Evolutionary conservation across 2,113 vertebrate genomes (phyloP).

Genomic region (Indicator indicator): DNA sequence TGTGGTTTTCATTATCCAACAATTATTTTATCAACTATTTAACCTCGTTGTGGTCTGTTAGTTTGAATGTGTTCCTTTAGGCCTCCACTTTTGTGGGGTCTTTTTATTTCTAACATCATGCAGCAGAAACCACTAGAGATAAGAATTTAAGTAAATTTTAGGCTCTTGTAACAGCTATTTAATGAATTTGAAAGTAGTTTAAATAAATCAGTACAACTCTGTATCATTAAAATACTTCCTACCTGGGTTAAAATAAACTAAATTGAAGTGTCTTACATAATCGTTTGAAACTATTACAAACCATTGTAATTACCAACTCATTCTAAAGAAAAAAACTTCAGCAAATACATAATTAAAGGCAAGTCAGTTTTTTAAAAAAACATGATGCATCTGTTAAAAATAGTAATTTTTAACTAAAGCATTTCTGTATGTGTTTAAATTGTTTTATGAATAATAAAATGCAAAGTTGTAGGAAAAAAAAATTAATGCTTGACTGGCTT

Average conservation of each 20-base stretch:
- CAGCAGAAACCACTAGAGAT: neutral
- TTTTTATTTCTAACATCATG: neutral
- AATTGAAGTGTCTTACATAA: neutral
- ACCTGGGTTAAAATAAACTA: neutral
- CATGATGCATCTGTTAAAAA: neutral
- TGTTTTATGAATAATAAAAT: neutral
- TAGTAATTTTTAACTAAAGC: neutral
- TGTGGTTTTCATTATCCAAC: neutral
- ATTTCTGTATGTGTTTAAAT: neutral
- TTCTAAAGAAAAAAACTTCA: neutral
- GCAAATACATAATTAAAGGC: neutral
- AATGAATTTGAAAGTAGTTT: neutral
- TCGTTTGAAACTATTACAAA: neutral
- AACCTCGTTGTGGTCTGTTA: neutral
- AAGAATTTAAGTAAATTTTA: neutral
- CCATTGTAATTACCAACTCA: neutral
- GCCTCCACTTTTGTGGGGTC: neutral
- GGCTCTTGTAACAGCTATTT: neutral
- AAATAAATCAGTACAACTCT: neutral
- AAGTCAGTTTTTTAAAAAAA: neutral
- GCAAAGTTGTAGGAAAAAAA: neutral
- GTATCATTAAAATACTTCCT: neutral
- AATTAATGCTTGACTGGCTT: neutral
- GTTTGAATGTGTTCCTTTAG: neutral
- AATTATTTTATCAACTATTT: neutral